Conservation (phyloP, 2,888 invertebrate genomes). For the Teleogryllus oceanicus region DNA sequence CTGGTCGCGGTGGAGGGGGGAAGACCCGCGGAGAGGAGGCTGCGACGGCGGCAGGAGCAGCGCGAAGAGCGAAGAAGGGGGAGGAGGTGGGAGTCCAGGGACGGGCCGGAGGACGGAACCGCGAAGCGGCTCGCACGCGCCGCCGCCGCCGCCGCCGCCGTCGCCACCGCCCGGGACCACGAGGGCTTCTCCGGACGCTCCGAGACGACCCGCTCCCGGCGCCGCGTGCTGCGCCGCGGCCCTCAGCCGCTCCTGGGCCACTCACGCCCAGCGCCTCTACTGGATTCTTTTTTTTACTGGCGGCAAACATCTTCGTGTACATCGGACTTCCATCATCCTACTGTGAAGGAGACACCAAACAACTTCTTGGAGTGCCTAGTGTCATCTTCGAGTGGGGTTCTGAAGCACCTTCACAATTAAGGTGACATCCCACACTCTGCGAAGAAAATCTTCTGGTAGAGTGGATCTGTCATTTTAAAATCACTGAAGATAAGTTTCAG, state of each 20-base stretch:
- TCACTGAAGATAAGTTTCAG: too few relatives aligned
- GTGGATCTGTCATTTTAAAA: too few relatives aligned
- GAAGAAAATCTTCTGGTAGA: too few relatives aligned
- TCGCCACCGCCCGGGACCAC: neutral
- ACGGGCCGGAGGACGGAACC: conserved; percentile 18
- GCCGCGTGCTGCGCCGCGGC: neutral
- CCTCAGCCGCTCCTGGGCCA: neutral
- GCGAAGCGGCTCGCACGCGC: conserved; percentile 1
- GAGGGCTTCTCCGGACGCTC: neutral
- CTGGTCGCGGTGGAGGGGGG: neutral
- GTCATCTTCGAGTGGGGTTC: too few relatives aligned
- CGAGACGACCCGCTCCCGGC: neutral
- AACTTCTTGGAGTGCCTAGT: too few relatives aligned
- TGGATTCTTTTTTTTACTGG: neutral
- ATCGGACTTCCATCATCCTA: too few relatives aligned
- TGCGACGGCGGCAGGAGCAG: neutral
- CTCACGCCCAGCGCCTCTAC: neutral
- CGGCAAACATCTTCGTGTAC: too few relatives aligned
- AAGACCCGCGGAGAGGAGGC: neutral
- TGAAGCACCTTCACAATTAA: too few relatives aligned
- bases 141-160: neutral
- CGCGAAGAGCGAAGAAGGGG: neutral
- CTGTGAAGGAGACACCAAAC: too few relatives aligned
- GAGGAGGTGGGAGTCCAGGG: neutral
- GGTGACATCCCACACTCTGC: too few relatives aligned